Conservation (phyloP, 2,797 vertebrate genomes). For the Anisognathus igniventris region DNA sequence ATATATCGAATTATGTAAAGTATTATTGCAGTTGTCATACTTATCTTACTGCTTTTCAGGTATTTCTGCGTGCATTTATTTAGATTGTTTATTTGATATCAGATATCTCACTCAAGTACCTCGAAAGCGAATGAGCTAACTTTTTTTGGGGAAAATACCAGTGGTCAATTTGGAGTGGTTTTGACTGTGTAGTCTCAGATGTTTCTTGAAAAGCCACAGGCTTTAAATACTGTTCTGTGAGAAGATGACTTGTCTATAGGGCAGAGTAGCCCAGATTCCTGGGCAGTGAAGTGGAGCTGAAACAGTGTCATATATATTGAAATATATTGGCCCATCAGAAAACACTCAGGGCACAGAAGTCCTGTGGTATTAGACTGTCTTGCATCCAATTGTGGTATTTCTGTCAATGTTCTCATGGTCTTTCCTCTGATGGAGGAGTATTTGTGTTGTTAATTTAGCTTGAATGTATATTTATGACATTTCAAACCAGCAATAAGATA, state of each 20-base stretch:
- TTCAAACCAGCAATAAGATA: not conserved
- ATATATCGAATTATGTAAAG: not conserved
- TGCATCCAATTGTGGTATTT: not conserved
- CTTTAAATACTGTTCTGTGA: not conserved
- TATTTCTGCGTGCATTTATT: not conserved
- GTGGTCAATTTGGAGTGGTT: not conserved
- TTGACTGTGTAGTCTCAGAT: not conserved
- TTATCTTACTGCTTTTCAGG: not conserved
- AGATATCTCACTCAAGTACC: not conserved
- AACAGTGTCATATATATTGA: not conserved
- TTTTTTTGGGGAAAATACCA: not conserved
- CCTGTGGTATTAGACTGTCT: not conserved
- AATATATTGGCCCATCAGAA: not conserved
- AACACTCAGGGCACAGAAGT: accelerated
- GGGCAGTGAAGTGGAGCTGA: not conserved
- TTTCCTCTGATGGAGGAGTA: not conserved
- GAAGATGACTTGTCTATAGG: not conserved
- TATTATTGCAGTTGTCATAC: not conserved
- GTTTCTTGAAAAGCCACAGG: not conserved
- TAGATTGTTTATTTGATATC: not conserved
- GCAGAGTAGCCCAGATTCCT: not conserved
- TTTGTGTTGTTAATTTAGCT: not conserved
- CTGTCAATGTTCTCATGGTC: not conserved
- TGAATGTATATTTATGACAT: not conserved
- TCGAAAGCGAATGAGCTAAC: not conserved